These are phyloP conservation scores for Notocelia uddmanniana DNA, from an alignment of 2,888 invertebrate genomes.

Conservation along the genomic window DNA sequence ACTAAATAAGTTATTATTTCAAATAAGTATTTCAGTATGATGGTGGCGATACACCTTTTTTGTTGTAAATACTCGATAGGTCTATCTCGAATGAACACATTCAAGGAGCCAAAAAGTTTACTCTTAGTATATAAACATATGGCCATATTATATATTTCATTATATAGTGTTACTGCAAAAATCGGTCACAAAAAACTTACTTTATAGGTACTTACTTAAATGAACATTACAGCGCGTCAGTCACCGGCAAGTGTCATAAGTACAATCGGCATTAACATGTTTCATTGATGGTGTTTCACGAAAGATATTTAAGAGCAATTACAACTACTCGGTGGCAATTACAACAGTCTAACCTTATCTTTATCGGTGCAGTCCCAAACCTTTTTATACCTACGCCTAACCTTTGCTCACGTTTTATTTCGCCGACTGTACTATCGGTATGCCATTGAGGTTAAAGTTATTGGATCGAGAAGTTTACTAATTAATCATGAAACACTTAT, in stretches of 20 bases:
- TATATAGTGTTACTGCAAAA: conserved; percentile 23
- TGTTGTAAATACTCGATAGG: neutral
- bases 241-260: conserved; percentile 10
- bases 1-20: conserved; percentile 28
- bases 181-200: conserved; percentile 1
- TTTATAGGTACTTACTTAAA: conserved; percentile 12
- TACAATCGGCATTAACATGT: conserved; percentile 29
- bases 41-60: neutral
- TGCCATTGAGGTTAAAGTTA: conserved; percentile 15
- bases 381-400: conserved; percentile 1
- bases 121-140: conserved; percentile 36
- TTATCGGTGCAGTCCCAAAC: conserved; percentile 14
- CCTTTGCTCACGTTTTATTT: conserved; percentile 16
- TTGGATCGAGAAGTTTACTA: conserved; percentile 35
- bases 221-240: conserved; percentile 14
- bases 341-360: conserved; percentile 22
- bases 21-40: conserved; percentile 23
- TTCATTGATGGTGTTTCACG: conserved; percentile 9
- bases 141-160: conserved; percentile 36
- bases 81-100: conserved; percentile 31
- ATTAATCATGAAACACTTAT: conserved; percentile 37
- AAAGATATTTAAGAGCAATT: conserved; percentile 13
- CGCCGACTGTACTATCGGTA: conserved; percentile 25
- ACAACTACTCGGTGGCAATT: conserved; percentile 38
- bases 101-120: conserved; percentile 20